These are phyloP conservation scores for Pongo pygmaeus DNA, from an alignment of 2,113 vertebrate species.

Conservation along the genomic window DNA sequence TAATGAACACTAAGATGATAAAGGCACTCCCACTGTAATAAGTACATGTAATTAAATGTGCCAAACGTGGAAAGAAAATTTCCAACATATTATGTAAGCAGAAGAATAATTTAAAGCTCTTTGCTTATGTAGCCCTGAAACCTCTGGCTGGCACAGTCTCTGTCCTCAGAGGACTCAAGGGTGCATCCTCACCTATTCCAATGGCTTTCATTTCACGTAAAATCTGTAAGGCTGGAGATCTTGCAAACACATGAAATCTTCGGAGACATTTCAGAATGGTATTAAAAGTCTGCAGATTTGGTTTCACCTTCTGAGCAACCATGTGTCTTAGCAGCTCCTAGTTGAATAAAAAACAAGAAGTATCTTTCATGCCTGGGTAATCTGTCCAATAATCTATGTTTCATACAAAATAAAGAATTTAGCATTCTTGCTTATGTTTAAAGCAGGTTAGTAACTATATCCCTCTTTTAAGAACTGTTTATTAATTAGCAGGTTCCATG, in stretches of 20 bases:
- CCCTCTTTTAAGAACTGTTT: not conserved
- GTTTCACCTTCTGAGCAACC: slow-evolving; percentile 90
- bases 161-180: not conserved
- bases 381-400: not conserved
- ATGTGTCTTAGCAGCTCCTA: slow-evolving; percentile 94
- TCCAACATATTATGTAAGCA: not conserved
- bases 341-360: not conserved
- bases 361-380: not conserved
- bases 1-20: not conserved
- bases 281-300: slow-evolving; percentile 94
- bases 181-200: slow-evolving; percentile 86
- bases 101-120: not conserved
- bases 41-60: not conserved
- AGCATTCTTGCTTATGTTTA: not conserved
- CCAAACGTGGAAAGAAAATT: not conserved
- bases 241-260: slow-evolving; percentile 85
- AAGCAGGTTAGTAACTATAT: not conserved
- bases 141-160: not conserved
- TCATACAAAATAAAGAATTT: not conserved
- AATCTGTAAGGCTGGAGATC: slow-evolving; percentile 73
- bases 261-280: slow-evolving; percentile 87
- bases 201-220: slow-evolving; percentile 94
- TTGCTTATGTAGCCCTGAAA: not conserved
- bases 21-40: not conserved
- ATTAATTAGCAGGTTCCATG: not conserved